phyloP scores from a whole-genome alignment of 2,888 invertebrate species.

The Phortica magna region DNA sequence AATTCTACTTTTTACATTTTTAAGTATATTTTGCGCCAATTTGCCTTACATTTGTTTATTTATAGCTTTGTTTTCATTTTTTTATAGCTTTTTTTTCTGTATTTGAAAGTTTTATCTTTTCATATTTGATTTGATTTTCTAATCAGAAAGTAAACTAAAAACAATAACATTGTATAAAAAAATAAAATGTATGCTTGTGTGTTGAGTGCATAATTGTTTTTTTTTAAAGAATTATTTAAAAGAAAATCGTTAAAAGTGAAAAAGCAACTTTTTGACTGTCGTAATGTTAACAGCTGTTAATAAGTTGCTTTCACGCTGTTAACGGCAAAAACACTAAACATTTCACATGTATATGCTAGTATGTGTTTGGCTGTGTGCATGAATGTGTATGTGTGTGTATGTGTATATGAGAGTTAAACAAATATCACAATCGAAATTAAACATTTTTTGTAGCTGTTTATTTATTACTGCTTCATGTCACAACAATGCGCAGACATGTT shows the following conservation, averaged over 20 bases:
- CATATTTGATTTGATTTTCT: slow-evolving; percentile 43
- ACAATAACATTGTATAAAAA: neutral
- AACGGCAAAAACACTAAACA: neutral
- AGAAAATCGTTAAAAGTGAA: slow-evolving; percentile 24
- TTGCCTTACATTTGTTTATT: slow-evolving; percentile 13
- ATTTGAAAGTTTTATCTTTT: slow-evolving; percentile 6
- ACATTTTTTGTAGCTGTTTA: slow-evolving; percentile 52
- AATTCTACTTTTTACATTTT: slow-evolving; percentile 62
- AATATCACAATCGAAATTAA: slow-evolving; percentile 71
- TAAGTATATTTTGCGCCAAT: slow-evolving; percentile 65
- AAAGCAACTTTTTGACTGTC: slow-evolving; percentile 20
- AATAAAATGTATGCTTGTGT: slow-evolving; percentile 47
- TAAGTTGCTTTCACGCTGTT: slow-evolving; percentile 7
- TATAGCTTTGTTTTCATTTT: slow-evolving; percentile 32
- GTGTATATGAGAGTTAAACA: slow-evolving; percentile 63
- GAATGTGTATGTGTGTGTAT: slow-evolving; percentile 39
- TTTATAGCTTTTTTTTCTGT: slow-evolving; percentile 21
- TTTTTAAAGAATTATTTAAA: slow-evolving; percentile 18
- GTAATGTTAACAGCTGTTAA: neutral
- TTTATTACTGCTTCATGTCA: slow-evolving; percentile 55
- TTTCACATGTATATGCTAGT: slow-evolving; percentile 12
- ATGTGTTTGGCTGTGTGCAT: slow-evolving; percentile 40
- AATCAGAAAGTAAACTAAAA: slow-evolving; percentile 4
- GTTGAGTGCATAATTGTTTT: slow-evolving; percentile 36
- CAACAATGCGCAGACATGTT: slow-evolving; percentile 31